Percentiles rank a stretch among this genome's conserved stretches.
phyloP scores from a whole-genome alignment of 1,140 invertebrate species.

The Rhagoletis pomonella region DNA sequence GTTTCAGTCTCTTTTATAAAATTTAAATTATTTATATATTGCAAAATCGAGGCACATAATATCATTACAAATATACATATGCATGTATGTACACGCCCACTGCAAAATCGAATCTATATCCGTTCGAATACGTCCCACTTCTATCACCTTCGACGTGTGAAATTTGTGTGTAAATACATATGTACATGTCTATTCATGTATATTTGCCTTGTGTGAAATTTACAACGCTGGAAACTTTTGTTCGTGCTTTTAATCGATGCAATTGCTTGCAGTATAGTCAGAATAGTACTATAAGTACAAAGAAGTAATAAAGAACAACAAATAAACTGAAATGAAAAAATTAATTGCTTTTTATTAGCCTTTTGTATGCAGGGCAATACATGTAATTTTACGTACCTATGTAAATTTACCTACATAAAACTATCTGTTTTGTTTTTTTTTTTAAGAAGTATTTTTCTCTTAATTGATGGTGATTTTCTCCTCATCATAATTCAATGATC shows the following conservation, averaged over 20 bases:
- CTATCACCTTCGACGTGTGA: not conserved
- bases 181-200: not conserved
- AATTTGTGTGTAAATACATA: not conserved
- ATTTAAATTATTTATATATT: no score
- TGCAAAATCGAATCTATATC: no score
- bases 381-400: not conserved
- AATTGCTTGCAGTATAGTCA: not conserved
- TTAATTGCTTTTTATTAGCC: not conserved
- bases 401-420: no score
- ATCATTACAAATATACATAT: no score
- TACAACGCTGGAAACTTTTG: not conserved
- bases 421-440: not conserved
- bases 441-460: not conserved
- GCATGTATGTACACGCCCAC: no score
- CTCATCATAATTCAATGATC: not conserved
- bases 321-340: not conserved
- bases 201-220: not conserved
- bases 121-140: not conserved
- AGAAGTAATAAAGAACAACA: not conserved
- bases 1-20: no score
- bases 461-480: not conserved
- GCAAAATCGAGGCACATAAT: no score
- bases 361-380: conserved; percentile 3
- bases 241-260: not conserved
- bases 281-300: not conserved